Evolutionary conservation across 1,140 invertebrate species (phyloP).

Genomic region (Pantala flavescens): DNA sequence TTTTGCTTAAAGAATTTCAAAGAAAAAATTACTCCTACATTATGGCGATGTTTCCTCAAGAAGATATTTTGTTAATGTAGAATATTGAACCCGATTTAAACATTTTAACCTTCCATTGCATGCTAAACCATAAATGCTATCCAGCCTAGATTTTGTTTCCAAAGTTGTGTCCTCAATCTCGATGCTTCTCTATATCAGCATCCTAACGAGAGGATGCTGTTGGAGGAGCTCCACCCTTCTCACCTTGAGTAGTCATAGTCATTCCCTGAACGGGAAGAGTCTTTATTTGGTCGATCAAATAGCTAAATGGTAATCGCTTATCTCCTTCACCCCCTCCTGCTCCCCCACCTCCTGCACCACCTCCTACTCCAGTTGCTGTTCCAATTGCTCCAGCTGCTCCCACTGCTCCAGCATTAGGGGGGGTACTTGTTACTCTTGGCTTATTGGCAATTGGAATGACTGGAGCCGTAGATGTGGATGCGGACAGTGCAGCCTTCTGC

Average conservation of each 20-base stretch:
- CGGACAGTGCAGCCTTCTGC: constrained; percentile 55
- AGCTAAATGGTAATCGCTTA: background rate
- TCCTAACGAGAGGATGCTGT: background rate
- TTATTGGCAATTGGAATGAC: background rate
- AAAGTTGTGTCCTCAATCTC: background rate
- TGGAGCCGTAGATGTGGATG: constrained; percentile 22
- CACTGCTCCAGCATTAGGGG: background rate
- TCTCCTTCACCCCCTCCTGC: background rate
- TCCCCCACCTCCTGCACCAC: background rate
- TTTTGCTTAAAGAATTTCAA: too few relatives aligned
- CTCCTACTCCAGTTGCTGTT: background rate
- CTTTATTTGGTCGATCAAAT: background rate
- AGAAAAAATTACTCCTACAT: too few relatives aligned
- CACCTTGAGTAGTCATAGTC: background rate
- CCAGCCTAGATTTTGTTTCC: too few relatives aligned
- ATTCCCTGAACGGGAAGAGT: background rate
- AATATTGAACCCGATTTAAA: too few relatives aligned
- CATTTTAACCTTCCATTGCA: too few relatives aligned
- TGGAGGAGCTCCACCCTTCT: background rate
- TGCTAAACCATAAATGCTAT: too few relatives aligned
- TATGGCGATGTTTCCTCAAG: too few relatives aligned
- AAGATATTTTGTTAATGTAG: too few relatives aligned
- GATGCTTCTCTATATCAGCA: background rate
- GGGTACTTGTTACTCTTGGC: background rate
- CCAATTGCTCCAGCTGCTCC: background rate